Conservation (phyloP, 2,888 invertebrate species). For the Dinocampus coccinellae region DNA sequence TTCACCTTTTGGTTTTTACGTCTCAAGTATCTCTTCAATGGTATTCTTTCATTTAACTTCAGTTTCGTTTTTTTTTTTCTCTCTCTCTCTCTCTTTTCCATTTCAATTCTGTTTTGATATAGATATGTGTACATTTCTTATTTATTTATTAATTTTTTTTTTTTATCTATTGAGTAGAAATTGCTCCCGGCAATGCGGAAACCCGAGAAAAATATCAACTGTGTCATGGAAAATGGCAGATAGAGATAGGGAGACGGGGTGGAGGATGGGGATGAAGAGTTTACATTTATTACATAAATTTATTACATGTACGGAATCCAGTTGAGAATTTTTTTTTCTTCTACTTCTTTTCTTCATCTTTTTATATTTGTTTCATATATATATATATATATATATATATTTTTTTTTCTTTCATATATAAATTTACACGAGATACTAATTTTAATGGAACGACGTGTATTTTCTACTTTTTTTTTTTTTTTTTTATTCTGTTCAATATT, state of each 20-base stretch:
- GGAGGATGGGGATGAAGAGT: too few species aligned
- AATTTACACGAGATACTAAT: slow-evolving; percentile 4
- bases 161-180: slow-evolving; percentile 1
- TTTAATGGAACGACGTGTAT: not conserved
- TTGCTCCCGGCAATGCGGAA: slow-evolving; percentile 3
- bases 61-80: not conserved
- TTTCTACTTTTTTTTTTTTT: not conserved
- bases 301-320: slow-evolving; percentile 14
- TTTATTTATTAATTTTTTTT: not conserved
- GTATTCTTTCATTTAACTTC: slow-evolving; percentile 19
- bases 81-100: not conserved
- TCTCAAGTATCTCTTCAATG: slow-evolving; percentile 27
- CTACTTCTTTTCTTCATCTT: not conserved
- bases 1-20: slow-evolving; percentile 28
- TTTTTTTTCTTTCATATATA: not conserved
- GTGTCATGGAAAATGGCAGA: not conserved
- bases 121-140: not conserved
- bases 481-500: too few species aligned
- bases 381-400: too few species aligned
- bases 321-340: slow-evolving; percentile 1
- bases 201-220: slow-evolving; percentile 14
- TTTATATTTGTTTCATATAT: not conserved
- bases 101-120: not conserved
- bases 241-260: too few species aligned
- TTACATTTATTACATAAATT: too few species aligned